Percentiles rank a stretch among this genome's conserved stretches.
phyloP scores from a whole-genome alignment of 2,888 invertebrate genomes.

The Acrocyrtus sp. region DNA sequence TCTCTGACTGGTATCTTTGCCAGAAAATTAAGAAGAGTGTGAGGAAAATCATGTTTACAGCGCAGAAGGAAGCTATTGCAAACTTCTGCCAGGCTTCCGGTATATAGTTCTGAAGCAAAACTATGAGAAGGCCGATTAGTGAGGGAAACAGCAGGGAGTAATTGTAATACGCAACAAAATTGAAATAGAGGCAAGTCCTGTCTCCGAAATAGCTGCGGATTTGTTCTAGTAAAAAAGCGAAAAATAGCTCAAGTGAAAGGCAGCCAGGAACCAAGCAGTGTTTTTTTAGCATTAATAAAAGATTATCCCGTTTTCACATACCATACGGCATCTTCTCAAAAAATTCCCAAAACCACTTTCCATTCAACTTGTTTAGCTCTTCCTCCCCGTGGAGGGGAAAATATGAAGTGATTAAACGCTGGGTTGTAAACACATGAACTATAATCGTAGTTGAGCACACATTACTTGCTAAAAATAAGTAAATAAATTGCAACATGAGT shows the following conservation, averaged over 20 bases:
- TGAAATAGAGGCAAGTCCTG: slow-evolving; percentile 36
- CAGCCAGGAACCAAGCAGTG: not conserved
- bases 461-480: not conserved
- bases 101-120: not conserved
- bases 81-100: not conserved
- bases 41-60: slow-evolving; percentile 31
- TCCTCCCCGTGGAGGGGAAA: slow-evolving; percentile 40
- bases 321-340: slow-evolving; percentile 20
- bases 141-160: slow-evolving; percentile 13
- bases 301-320: too few species aligned
- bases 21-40: slow-evolving; percentile 31
- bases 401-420: slow-evolving; percentile 21
- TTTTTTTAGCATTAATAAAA: too few species aligned
- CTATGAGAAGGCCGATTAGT: not conserved
- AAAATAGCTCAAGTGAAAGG: not conserved
- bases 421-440: slow-evolving; percentile 20
- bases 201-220: slow-evolving; percentile 46
- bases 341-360: slow-evolving; percentile 25
- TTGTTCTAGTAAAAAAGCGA: slow-evolving; percentile 3
- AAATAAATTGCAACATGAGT: not conserved
- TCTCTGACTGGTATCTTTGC: slow-evolving; percentile 31
- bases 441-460: not conserved
- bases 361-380: slow-evolving; percentile 19
- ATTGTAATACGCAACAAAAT: slow-evolving; percentile 42
- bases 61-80: not conserved